Base-by-base conservation (phyloP, 2,888 invertebrate species). In the Ophion obscuratus region DNA sequence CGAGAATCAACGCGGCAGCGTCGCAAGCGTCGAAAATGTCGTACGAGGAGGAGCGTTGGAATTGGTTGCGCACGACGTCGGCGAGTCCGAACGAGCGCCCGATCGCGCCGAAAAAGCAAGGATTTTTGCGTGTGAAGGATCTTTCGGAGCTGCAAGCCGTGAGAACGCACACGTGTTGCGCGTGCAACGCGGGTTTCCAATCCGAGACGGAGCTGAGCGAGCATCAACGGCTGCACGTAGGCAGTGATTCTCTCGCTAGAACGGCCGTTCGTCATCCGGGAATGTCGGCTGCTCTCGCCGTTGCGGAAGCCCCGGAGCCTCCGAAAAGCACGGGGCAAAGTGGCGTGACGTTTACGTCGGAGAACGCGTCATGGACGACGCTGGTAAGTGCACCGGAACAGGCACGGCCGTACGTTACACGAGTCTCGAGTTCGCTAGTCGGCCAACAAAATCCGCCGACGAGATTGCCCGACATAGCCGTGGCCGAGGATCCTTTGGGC, bases 101-200 rank as follows among this genome's bases (percentile, higher is more conserved):
- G 5, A 31, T 27, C 3, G 53, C 4, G 17, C 61, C 71, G 7
- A 82, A 70, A 36, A 87, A 81, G n/a, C 86, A 80, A 31, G 86
- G 87, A 44, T 88, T 89, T 40, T 81, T 89, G 24, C 88, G 89
- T 9, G 89, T 89, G 2, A 89, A 89, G 68, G 88, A 87, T 75
- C 75, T 89, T 2, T 86, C 88, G 6, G 89, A 89, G 17, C 57
- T 89, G 0, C 86, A 84, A 17, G 88, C 87, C 1, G 77, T 85
- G 17, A 86, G 71, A 36, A 77, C 27, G 5, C 87, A 89, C n/a
- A 71, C 68, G 14, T 92, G 92, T 11, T 40, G 67, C 2, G 31
- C 61, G 0, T 92, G 92, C 40, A 80, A 81, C 9, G 81, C 88
- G 11, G 86, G 84, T 4, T 91, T 91, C 44, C 88, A 88, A 2